Base-by-base conservation (phyloP, 2,797 vertebrate species). In the Heteromormyrus szaboi region DNA sequence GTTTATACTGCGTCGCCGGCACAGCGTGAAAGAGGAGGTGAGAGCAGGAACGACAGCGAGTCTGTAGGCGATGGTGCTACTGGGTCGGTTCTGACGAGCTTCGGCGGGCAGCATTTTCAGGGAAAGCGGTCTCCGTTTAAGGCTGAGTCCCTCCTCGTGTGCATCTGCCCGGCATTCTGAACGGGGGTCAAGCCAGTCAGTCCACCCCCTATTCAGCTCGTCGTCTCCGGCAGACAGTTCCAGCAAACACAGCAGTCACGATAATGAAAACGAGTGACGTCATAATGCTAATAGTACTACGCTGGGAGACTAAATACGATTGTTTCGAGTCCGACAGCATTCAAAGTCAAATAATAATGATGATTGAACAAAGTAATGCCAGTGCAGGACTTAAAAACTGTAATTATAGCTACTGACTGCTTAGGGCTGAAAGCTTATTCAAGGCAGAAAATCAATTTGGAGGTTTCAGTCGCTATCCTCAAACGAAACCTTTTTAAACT, bases 61-160 rank as follows among this genome's bases (percentile, higher is more conserved):
- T 37, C 87, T 87, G 62, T 68, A 90, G 56, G 76, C 51, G 88
- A 94, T 94, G 93, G 92, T 92, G 92, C 93, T 90, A 93, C 93
- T 92, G 94, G 92, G 92, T 91, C 93, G 91, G 90, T 90, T 92
- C 91, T 92, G 91, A 93, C 89, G 92, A 92, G 90, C 93, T 92
- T 93, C 92, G 92, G 92, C 93, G 95, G 95, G 94, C 95, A 95
- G 94, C 95, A 94, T 94, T 93, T 93, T 93, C 93, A 91, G 93
- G 94, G 93, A 94, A 93, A 95, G 94, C 93, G 85, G 93, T 92
- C 93, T 94, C 94, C 92, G 93, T 95, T 95, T 96, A 96, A 95
- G 95, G 95, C 95, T 95, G 93, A 93, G 93, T 93, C 94, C 93
- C 91, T 93, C 94, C 91, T 90, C 90, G 89, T 90, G 89, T 92